These are phyloP conservation scores for Trichonephila inaurata DNA, from an alignment of 1,140 invertebrate species.

Conservation along the genomic window DNA sequence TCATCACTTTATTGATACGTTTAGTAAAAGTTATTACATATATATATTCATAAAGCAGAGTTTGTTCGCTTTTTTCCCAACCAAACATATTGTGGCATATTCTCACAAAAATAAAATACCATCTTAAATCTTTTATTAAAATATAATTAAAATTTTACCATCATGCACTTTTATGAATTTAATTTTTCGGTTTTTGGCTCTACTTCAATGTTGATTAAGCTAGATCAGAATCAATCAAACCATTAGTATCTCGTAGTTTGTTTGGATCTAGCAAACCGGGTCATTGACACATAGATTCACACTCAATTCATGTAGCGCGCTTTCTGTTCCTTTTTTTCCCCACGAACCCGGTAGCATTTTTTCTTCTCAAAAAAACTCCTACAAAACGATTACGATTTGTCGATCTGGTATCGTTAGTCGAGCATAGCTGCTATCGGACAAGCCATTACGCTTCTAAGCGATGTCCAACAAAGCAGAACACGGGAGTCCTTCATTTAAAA, in stretches of 20 bases:
- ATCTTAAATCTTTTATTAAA: too few species aligned
- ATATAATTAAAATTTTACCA: too few species aligned
- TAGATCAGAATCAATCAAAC: too few species aligned
- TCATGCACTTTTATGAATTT: too few species aligned
- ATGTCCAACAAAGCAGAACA: constrained; percentile 68
- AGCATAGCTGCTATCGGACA: constrained; percentile 53
- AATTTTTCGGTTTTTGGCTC: too few species aligned
- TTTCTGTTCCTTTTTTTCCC: background rate
- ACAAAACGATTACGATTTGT: background rate
- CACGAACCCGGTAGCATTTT: constrained; percentile 64
- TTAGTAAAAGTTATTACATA: too few species aligned
- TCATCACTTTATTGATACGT: too few species aligned
- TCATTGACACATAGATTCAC: constrained; percentile 30
- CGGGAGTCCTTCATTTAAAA: constrained; percentile 52
- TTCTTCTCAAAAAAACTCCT: background rate
- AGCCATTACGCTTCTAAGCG: constrained; percentile 65
- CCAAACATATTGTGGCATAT: too few species aligned
- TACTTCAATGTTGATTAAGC: too few species aligned
- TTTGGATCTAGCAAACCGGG: background rate
- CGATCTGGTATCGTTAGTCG: constrained; percentile 56
- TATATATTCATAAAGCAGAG: too few species aligned
- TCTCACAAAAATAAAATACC: too few species aligned
- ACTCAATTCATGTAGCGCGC: background rate
- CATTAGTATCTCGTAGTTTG: background rate
- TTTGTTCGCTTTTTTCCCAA: too few species aligned